phyloP scores from a whole-genome alignment of 2,888 invertebrate species.

The Coleophora deauratella region DNA sequence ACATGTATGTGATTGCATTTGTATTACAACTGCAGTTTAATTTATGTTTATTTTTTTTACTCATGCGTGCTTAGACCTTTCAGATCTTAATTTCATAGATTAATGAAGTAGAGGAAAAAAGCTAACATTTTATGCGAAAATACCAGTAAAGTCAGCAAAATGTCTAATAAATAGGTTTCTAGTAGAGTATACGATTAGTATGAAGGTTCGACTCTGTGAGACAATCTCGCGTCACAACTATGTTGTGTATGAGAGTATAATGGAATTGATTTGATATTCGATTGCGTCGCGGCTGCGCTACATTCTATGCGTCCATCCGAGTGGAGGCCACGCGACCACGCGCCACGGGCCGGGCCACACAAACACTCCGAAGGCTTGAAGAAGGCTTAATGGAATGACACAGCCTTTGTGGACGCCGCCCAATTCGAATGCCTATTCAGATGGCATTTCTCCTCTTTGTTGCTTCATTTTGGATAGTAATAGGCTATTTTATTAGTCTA shows the following conservation, averaged over 20 bases:
- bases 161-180: too few species aligned
- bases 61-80: too few species aligned
- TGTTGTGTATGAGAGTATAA: constrained; percentile 19
- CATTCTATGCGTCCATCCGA: constrained; percentile 26
- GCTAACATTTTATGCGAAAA: too few species aligned
- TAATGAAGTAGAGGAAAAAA: too few species aligned
- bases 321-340: constrained; percentile 56
- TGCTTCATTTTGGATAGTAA: constrained; percentile 71
- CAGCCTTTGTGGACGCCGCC: constrained; percentile 70
- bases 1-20: too few species aligned
- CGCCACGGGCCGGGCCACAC: constrained; percentile 56
- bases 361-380: constrained; percentile 59
- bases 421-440: constrained; percentile 74
- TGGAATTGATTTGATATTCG: constrained; percentile 65
- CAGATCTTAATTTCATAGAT: too few species aligned
- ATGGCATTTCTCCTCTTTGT: constrained; percentile 72
- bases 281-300: constrained; percentile 31
- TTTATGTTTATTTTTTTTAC: too few species aligned
- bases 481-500: constrained; percentile 69
- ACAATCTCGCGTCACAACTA: too few species aligned
- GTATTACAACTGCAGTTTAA: too few species aligned
- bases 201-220: too few species aligned
- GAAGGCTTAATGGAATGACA: constrained; percentile 73
- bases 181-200: too few species aligned
- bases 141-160: too few species aligned